Evolutionary conservation across 2,888 invertebrate species (phyloP).

Genomic region (Agyllia agylla): DNA sequence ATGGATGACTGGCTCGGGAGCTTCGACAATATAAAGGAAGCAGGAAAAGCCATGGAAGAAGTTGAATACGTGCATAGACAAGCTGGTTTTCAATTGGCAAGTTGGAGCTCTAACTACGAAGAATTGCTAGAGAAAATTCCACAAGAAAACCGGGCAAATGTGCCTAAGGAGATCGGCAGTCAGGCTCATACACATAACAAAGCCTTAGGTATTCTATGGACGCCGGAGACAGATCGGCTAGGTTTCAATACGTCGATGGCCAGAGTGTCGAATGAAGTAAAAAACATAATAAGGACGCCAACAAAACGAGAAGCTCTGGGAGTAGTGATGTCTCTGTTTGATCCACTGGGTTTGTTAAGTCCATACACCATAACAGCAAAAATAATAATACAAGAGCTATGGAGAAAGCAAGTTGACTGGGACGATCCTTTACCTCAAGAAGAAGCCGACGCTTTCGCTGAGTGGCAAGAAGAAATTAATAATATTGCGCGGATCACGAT

Average conservation of each 20-base stretch:
- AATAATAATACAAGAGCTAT: constrained; percentile 28
- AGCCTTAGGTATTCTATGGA: not conserved
- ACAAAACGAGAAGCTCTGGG: constrained; percentile 26
- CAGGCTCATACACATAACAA: not conserved
- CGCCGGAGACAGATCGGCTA: not conserved
- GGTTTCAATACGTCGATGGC: not conserved
- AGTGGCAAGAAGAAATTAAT: constrained; percentile 19
- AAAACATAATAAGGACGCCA: constrained; percentile 22
- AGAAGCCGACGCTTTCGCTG: constrained; percentile 12
- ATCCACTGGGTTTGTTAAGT: not conserved
- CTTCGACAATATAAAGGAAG: not conserved
- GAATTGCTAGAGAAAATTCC: not conserved
- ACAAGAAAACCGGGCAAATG: not conserved
- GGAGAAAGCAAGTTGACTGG: constrained; percentile 53
- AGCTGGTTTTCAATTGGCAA: not conserved
- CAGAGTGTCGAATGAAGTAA: not conserved
- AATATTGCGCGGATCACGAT: not conserved
- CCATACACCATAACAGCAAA: not conserved
- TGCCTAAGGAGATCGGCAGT: not conserved
- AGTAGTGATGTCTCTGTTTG: not conserved
- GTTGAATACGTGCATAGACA: not conserved
- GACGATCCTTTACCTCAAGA: constrained; percentile 34
- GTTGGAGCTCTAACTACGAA: not conserved
- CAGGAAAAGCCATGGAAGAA: not conserved
- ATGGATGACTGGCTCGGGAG: not conserved